Percentiles rank a stretch among this genome's conserved stretches.
Evolutionary conservation across 2,797 vertebrate genomes (phyloP).

Genomic region (Lithobates sylvaticus): DNA sequence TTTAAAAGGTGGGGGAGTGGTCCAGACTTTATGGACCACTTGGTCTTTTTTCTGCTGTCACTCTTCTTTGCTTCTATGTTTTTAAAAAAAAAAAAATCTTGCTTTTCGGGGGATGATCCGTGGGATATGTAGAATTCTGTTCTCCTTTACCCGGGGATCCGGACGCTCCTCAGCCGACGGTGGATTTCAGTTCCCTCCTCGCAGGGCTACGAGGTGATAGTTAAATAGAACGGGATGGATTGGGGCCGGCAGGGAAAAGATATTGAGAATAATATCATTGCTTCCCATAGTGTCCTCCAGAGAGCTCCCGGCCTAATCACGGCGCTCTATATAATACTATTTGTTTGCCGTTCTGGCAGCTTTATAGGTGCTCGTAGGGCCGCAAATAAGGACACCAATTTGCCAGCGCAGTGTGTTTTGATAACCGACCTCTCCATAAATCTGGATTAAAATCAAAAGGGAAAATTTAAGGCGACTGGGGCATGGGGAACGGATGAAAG

Average conservation of each 20-base stretch:
- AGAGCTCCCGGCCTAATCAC: conserved; percentile 80
- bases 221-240: conserved; percentile 79
- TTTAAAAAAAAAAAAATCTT: too few relatives aligned
- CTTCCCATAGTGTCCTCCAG: conserved; percentile 78
- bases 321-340: conserved; percentile 83
- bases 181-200: conserved; percentile 52
- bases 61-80: too few relatives aligned
- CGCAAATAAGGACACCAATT: conserved; percentile 83
- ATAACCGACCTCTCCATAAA: conserved; percentile 86
- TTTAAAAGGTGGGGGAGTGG: too few relatives aligned
- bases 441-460: conserved; percentile 87
- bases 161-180: too few relatives aligned
- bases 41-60: too few relatives aligned
- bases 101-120: too few relatives aligned
- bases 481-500: conserved; percentile 41
- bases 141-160: too few relatives aligned
- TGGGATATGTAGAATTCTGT: too few relatives aligned
- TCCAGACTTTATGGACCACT: too few relatives aligned
- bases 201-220: conserved; percentile 66
- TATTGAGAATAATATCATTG: conserved; percentile 86
- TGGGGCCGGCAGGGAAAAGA: conserved; percentile 77
- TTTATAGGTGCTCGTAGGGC: conserved; percentile 85
- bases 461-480: conserved; percentile 75
- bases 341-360: conserved; percentile 81
- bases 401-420: conserved; percentile 83